Evolutionary conservation across 2,888 invertebrate species (phyloP).

Genomic region (Apodemia zela): DNA sequence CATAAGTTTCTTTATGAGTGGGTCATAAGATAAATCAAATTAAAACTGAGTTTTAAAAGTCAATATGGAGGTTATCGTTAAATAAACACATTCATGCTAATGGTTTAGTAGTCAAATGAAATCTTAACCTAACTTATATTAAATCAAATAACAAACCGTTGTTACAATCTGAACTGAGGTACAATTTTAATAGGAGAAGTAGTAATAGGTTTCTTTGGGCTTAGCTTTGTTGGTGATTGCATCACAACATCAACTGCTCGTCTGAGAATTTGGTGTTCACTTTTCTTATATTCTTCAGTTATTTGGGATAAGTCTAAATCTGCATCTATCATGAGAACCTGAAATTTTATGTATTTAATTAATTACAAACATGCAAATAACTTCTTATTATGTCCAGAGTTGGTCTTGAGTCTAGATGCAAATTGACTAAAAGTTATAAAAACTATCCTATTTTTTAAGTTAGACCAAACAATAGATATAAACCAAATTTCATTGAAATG

Average conservation of each 20-base stretch:
- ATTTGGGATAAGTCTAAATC: conserved; percentile 84
- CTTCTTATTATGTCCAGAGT: no score
- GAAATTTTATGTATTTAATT: conserved; percentile 32
- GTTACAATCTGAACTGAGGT: conserved; percentile 61
- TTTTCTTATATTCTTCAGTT: conserved; percentile 82
- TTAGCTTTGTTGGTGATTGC: conserved; percentile 68
- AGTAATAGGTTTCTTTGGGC: conserved; percentile 69
- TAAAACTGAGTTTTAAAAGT: no score
- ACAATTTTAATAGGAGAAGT: conserved; percentile 61
- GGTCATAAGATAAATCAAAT: no score
- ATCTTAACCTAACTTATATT: not conserved
- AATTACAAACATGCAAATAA: no score
- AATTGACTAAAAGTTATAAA: no score
- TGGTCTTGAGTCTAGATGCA: no score
- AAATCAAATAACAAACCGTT: not conserved
- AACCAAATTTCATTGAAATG: no score
- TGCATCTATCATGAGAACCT: conserved; percentile 85
- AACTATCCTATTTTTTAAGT: no score
- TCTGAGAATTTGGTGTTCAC: conserved; percentile 76
- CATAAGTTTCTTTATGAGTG: no score
- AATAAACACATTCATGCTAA: not conserved
- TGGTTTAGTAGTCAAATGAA: not conserved
- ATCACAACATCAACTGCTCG: conserved; percentile 73
- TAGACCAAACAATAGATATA: no score
- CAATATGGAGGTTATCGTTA: not conserved